These are phyloP conservation scores for Pogonocichla stellata DNA, from an alignment of 2,113 vertebrate species.

Conservation along the genomic window DNA sequence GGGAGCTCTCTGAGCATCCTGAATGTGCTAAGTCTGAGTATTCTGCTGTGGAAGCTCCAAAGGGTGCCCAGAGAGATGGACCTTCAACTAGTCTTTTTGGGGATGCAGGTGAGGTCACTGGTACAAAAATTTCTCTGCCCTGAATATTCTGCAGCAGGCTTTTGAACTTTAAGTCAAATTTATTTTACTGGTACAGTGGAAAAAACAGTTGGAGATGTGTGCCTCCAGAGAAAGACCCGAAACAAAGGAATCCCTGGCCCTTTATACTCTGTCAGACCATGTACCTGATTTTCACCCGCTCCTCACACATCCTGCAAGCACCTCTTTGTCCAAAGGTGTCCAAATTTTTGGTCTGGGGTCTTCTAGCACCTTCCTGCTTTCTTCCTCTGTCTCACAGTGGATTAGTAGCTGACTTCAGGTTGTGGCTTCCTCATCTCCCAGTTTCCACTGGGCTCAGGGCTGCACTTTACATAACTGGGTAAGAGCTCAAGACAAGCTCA, in stretches of 20 bases:
- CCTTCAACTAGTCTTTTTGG: not conserved
- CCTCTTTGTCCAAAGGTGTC: not conserved
- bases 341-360: not conserved
- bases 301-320: not conserved
- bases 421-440: not conserved
- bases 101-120: not conserved
- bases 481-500: too few species aligned
- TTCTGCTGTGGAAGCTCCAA: not conserved
- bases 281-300: not conserved
- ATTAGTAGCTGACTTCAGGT: not conserved
- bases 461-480: too few species aligned
- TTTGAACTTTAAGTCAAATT: not conserved
- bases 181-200: not conserved
- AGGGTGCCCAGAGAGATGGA: not conserved
- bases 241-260: not conserved
- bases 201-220: not conserved
- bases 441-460: not conserved
- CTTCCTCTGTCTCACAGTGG: not conserved
- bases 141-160: not conserved
- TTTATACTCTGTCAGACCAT: not conserved
- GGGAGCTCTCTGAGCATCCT: not conserved
- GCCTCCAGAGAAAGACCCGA: too few species aligned
- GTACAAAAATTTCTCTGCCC: not conserved
- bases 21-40: too few species aligned
- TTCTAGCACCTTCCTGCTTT: not conserved